phyloP scores from a whole-genome alignment of 1,140 invertebrate genomes.

The honey bee (Apis mellifera) region DNA sequence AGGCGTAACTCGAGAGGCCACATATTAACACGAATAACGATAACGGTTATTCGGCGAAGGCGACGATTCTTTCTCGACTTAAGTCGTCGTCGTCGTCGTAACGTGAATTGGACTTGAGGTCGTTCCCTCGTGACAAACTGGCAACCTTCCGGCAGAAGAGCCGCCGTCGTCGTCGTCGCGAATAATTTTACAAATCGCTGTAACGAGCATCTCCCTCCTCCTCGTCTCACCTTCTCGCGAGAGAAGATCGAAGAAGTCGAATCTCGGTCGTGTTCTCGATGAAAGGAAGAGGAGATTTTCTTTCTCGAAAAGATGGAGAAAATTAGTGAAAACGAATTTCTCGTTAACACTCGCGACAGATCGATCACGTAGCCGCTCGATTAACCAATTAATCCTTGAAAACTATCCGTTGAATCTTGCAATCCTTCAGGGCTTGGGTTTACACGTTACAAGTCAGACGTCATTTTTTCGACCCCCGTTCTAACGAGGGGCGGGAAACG shows the following conservation, averaged over 20 bases:
- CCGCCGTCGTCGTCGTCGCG: background rate
- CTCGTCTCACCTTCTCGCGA: conserved; percentile 10
- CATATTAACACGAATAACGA: background rate
- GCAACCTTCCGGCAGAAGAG: background rate
- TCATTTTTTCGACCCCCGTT: background rate
- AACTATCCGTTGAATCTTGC: no score
- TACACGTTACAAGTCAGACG: background rate
- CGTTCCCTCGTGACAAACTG: conserved; percentile 8
- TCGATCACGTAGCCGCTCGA: no score
- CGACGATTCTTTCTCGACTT: background rate
- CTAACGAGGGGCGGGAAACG: background rate
- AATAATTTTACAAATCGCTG: conserved; percentile 36
- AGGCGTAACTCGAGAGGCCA: background rate
- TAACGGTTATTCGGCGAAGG: background rate
- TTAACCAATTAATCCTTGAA: no score
- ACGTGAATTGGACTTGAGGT: background rate
- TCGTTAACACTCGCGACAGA: background rate
- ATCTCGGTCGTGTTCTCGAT: background rate
- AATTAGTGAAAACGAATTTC: conserved; percentile 1
- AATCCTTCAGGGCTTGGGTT: no score
- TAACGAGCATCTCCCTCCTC: conserved; percentile 19
- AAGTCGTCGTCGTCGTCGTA: no score
- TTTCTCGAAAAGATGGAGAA: conserved; percentile 5
- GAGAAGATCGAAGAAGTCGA: conserved; percentile 40
- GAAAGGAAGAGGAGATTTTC: conserved; percentile 24